Evolutionary conservation across 2,888 invertebrate genomes (phyloP).

Genomic region (Tinea semifulvella): DNA sequence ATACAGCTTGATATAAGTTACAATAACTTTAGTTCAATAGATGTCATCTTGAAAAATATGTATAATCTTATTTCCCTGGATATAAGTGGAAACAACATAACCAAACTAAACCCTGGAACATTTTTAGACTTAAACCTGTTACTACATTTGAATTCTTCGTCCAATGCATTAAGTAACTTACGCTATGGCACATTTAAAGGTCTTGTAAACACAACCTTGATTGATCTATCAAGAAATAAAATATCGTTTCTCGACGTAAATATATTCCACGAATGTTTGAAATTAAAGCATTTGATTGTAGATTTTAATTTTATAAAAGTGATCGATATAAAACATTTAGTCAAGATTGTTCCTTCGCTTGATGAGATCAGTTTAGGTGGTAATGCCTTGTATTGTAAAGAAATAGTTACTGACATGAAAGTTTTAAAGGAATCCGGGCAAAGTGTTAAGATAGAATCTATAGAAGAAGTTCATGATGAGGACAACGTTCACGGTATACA

Average conservation of each 20-base stretch:
- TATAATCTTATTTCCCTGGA: slow-evolving; percentile 38
- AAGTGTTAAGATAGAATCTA: slow-evolving; percentile 40
- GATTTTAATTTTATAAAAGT: slow-evolving; percentile 45
- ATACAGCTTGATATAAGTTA: slow-evolving; percentile 36
- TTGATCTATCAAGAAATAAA: slow-evolving; percentile 47
- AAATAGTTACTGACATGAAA: slow-evolving; percentile 38
- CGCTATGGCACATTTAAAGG: slow-evolving; percentile 48
- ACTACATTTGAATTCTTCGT: slow-evolving; percentile 42
- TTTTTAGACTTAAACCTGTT: slow-evolving; percentile 41
- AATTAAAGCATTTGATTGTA: slow-evolving; percentile 38
- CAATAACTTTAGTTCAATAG: slow-evolving; percentile 32
- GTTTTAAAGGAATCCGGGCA: slow-evolving; percentile 26
- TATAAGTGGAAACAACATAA: slow-evolving; percentile 39
- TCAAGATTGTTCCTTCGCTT: slow-evolving; percentile 33
- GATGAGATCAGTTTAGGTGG: slow-evolving; percentile 44
- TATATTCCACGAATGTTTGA: slow-evolving; percentile 47
- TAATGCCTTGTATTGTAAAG: slow-evolving; percentile 46
- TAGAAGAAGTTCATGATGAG: slow-evolving; percentile 48
- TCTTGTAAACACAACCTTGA: slow-evolving; percentile 36
- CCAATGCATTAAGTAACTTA: slow-evolving; percentile 34
- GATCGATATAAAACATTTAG: slow-evolving; percentile 41
- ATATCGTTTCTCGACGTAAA: slow-evolving; percentile 37
- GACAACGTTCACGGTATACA: slow-evolving; percentile 54
- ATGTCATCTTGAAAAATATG: slow-evolving; percentile 34
- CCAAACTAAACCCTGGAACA: slow-evolving; percentile 38